Percentiles rank a stretch among this genome's conserved stretches.
Evolutionary conservation across 2,888 invertebrate species (phyloP).

Genomic region (Meteorus cinctellus): DNA sequence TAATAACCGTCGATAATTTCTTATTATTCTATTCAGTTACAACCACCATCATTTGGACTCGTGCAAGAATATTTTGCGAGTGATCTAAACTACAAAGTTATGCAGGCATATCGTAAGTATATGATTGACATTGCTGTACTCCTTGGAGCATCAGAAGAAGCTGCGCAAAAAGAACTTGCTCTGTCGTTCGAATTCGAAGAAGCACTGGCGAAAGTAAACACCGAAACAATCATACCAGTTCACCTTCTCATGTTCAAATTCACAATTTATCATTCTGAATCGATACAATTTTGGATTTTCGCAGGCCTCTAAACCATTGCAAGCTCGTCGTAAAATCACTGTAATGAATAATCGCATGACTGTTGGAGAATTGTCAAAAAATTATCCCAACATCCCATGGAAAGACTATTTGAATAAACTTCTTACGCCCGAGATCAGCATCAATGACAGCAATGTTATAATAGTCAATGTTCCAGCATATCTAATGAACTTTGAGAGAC

Average conservation of each 20-base stretch:
- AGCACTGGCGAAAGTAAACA: constrained; percentile 87
- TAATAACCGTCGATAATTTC: too few relatives aligned
- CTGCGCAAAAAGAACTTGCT: constrained; percentile 81
- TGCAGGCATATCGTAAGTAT: constrained; percentile 83
- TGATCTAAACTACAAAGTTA: too few relatives aligned
- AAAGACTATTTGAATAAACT: constrained; percentile 79
- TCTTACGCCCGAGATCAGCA: constrained; percentile 78
- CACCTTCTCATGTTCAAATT: neutral
- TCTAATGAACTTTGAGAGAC: constrained; percentile 81
- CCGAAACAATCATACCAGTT: neutral
- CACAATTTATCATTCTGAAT: neutral
- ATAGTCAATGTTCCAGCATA: constrained; percentile 89
- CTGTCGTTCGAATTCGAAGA: constrained; percentile 90
- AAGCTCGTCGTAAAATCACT: constrained; percentile 90
- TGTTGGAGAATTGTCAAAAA: constrained; percentile 81
- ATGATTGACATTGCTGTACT: constrained; percentile 89
- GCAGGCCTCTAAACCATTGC: constrained; percentile 77
- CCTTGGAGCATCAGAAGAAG: constrained; percentile 83
- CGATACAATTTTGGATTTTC: neutral
- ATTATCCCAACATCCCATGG: constrained; percentile 78
- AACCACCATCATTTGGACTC: constrained; percentile 66
- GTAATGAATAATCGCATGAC: constrained; percentile 92
- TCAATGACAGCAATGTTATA: constrained; percentile 82
- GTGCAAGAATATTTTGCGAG: constrained; percentile 79
- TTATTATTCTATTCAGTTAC: too few relatives aligned